Conservation (phyloP, 2,888 invertebrate species). For the Pyrgus malvae region DNA sequence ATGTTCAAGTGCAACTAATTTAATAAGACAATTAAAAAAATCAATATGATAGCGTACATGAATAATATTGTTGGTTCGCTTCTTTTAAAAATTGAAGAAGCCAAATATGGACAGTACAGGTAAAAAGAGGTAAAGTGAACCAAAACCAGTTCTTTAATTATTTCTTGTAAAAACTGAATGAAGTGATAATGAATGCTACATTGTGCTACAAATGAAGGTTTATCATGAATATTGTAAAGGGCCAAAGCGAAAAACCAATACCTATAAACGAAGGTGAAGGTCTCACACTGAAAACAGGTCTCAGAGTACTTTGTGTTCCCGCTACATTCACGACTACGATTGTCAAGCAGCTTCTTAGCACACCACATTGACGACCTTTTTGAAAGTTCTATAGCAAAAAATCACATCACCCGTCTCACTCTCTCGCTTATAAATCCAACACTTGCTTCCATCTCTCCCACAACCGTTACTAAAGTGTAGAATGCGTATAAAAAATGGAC, state of each 20-base stretch:
- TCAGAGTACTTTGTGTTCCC: neutral
- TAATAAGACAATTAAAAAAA: too few species aligned
- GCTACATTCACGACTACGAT: neutral
- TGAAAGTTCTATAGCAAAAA: constrained; percentile 46
- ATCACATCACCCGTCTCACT: constrained; percentile 39
- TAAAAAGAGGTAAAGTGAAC: too few species aligned
- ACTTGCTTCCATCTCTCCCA: constrained; percentile 35
- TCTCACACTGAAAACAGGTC: constrained; percentile 4
- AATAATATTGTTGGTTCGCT: too few species aligned
- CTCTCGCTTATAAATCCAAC: constrained; percentile 30
- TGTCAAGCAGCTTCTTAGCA: constrained; percentile 12
- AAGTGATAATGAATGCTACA: too few species aligned
- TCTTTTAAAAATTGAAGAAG: too few species aligned
- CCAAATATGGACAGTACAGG: too few species aligned
- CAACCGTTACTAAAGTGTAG: constrained; percentile 60
- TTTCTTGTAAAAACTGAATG: too few species aligned
- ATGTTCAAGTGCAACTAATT: too few species aligned
- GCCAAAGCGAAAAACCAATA: neutral
- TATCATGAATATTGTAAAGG: neutral
- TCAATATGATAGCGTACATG: too few species aligned
- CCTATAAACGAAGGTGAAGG: constrained; percentile 13
- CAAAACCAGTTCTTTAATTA: too few species aligned
- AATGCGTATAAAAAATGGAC: constrained; percentile 62
- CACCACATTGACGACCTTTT: constrained; percentile 29
- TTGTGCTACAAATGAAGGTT: neutral